These are phyloP conservation scores for Serranus cabrilla DNA, from an alignment of 2,797 vertebrate genomes.

Conservation along the genomic window DNA sequence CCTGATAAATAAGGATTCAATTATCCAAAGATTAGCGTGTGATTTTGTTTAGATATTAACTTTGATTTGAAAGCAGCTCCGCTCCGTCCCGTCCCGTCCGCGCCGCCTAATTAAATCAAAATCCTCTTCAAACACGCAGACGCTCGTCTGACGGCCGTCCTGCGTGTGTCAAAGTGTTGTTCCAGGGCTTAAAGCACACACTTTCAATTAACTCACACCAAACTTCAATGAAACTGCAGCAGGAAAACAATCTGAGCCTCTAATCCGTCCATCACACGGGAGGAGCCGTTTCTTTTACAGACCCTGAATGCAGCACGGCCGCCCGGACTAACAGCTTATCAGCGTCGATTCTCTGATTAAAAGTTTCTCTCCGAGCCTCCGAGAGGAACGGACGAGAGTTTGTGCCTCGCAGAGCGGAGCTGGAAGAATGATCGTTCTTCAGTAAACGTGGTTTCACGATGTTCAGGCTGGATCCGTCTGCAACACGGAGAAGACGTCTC, in stretches of 20 bases:
- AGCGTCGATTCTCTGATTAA: slow-evolving; percentile 61
- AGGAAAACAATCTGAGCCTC: slow-evolving; percentile 62
- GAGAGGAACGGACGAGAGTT: no score
- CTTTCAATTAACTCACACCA: slow-evolving; percentile 52
- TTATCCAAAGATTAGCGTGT: slow-evolving; percentile 71
- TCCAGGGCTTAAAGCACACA: slow-evolving; percentile 55
- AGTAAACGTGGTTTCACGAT: no score
- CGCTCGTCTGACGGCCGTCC: background rate
- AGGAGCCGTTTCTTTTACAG: slow-evolving; percentile 8
- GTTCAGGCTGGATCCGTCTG: no score
- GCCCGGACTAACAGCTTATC: slow-evolving; percentile 27
- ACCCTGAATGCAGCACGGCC: slow-evolving; percentile 53
- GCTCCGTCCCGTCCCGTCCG: slow-evolving; percentile 25
- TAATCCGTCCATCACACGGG: slow-evolving; percentile 60
- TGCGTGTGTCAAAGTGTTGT: slow-evolving; percentile 45
- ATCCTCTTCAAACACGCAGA: slow-evolving; percentile 76
- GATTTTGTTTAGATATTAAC: slow-evolving; percentile 72
- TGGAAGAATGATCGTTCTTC: no score
- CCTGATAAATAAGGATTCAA: slow-evolving; percentile 71
- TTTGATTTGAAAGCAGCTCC: slow-evolving; percentile 55
- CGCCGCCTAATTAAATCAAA: slow-evolving; percentile 69
- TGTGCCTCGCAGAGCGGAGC: no score
- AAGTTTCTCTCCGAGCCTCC: slow-evolving; percentile 63
- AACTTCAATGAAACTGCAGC: slow-evolving; percentile 61
- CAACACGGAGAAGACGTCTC: no score